Evolutionary conservation across 2,888 invertebrate genomes (phyloP).

Genomic region (Chrysodeixis includens): DNA sequence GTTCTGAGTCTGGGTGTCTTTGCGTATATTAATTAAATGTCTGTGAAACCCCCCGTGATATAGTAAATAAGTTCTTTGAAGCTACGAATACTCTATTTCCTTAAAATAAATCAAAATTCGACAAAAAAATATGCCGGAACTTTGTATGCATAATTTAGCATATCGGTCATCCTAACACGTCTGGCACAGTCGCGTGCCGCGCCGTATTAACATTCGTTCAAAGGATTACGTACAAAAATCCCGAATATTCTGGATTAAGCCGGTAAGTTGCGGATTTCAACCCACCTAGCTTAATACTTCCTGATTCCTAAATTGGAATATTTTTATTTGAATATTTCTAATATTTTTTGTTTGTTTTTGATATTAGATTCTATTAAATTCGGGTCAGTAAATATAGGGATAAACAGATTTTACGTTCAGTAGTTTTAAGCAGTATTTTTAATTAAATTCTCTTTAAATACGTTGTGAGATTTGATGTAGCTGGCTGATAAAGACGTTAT

Average conservation of each 20-base stretch:
- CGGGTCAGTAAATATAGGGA: not conserved
- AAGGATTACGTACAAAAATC: constrained; percentile 31
- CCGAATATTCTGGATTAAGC: constrained; percentile 26
- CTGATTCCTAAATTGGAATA: constrained; percentile 29
- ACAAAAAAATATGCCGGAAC: too few relatives aligned
- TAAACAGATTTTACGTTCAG: too few relatives aligned
- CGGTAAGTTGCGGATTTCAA: constrained; percentile 26
- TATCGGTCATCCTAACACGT: constrained; percentile 22
- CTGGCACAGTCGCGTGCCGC: constrained; percentile 22
- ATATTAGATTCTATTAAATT: constrained; percentile 23
- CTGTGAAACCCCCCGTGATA: too few relatives aligned
- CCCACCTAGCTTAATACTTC: constrained; percentile 22
- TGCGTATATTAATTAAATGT: too few relatives aligned
- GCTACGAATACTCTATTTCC: too few relatives aligned
- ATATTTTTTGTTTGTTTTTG: constrained; percentile 11
- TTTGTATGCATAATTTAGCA: not conserved
- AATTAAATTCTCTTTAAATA: not conserved
- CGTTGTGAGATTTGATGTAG: not conserved
- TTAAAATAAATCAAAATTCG: too few relatives aligned
- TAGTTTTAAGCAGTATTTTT: too few relatives aligned
- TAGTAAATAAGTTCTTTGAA: too few relatives aligned
- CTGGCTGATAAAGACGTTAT: not conserved
- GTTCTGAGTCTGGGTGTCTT: too few relatives aligned
- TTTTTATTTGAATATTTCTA: constrained; percentile 11
- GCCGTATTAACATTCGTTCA: constrained; percentile 23